phyloP scores from a whole-genome alignment of 2,797 vertebrate genomes.

The Hybognathus amarus region DNA sequence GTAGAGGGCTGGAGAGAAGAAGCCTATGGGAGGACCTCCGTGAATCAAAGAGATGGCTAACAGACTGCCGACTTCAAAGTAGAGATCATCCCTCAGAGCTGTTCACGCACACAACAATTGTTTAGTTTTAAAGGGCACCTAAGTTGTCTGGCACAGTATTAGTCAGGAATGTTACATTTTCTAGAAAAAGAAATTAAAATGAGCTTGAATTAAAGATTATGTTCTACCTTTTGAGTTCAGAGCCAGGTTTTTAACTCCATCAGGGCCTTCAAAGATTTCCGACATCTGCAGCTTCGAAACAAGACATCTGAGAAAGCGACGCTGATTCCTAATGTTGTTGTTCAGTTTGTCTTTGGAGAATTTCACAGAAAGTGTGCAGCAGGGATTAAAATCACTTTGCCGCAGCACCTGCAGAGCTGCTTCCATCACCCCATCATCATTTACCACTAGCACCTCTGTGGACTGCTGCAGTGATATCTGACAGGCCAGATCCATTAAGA shows the following conservation, averaged over 20 bases:
- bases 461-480: slow-evolving; percentile 59
- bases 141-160: background rate
- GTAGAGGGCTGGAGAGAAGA: slow-evolving; percentile 89
- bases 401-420: slow-evolving; percentile 84
- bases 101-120: slow-evolving; percentile 63
- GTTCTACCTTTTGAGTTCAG: slow-evolving; percentile 85
- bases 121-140: background rate
- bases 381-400: slow-evolving; percentile 81
- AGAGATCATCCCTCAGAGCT: slow-evolving; percentile 90
- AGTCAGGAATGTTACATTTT: background rate
- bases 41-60: slow-evolving; percentile 88
- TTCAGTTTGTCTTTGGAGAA: slow-evolving; percentile 65
- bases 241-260: slow-evolving; percentile 83
- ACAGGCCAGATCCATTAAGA: slow-evolving; percentile 66
- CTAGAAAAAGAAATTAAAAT: background rate
- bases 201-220: background rate
- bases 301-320: slow-evolving; percentile 83
- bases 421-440: slow-evolving; percentile 74
- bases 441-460: slow-evolving; percentile 64
- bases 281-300: slow-evolving; percentile 85
- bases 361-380: slow-evolving; percentile 78
- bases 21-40: slow-evolving; percentile 82
- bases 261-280: slow-evolving; percentile 86
- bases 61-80: slow-evolving; percentile 90
- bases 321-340: slow-evolving; percentile 65